Evolutionary conservation across 1,140 invertebrate species (phyloP), one percentile per base, ranked within the genome.

Genomic region (Pantala flavescens): DNA sequence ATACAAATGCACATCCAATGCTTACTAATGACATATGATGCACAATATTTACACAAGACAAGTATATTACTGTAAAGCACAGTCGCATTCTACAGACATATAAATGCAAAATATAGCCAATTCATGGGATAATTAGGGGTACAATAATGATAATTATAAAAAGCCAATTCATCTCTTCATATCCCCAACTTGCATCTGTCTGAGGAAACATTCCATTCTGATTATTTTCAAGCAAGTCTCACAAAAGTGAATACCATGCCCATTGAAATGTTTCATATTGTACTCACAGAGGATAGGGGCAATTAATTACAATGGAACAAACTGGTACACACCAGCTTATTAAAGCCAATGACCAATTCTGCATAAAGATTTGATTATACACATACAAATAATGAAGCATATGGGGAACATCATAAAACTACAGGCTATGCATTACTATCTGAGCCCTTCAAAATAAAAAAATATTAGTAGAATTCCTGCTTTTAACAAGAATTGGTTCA

Each of bases 31-130:
- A 63, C 49, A 63, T 63, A 63, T 19, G n/a, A 63, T 63, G 49
- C 49, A 63, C n/a, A 63, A 63, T 63, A 63, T 63, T 63, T 63
- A 63, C 49, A 63, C 49, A 63, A 63, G n/a, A 63, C 49, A 63
- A 63, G 12, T 21, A 63, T 1, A 63, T 19, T 63, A 63, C 49
- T 63, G 3, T 19, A 63, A 63, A 63, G 49, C 49, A 63, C 49
- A 63, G n/a, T 63, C 12, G 49, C 49, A 63, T 63, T 63, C 49
- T 63, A 63, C 49, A 63, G n/a, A 63, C 49, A 63, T 63, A 21
- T 19, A 16, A 63, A 63, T 16, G 49, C 49, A 63, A 21, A 63
- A 21, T 63, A 63, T 16, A 63, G 49, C 49, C 49, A 63, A 63
- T 63, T 63, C 49, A 63, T 63, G 14, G 49, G n/a, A 21, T 7